Evolutionary conservation across 1,140 invertebrate genomes (phyloP).

Genomic region (Calliphora vicina): DNA sequence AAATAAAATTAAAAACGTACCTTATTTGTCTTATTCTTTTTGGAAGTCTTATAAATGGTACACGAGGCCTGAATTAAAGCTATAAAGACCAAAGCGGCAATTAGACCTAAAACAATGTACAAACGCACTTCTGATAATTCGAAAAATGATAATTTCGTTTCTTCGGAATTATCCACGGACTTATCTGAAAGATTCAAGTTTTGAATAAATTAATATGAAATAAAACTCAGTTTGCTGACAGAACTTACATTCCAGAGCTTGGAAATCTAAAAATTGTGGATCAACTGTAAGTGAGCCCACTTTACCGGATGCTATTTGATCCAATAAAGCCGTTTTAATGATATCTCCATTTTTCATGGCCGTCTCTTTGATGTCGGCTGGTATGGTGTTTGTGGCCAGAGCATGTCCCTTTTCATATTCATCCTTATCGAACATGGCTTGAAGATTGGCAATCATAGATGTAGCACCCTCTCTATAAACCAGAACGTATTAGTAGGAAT

Average conservation of each 20-base stretch:
- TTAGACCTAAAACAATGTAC: conserved; percentile 83
- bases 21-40: conserved; percentile 71
- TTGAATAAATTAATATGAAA: not conserved
- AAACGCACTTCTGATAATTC: conserved; percentile 74
- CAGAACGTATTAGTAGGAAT: not conserved
- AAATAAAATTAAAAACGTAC: conserved; percentile 46
- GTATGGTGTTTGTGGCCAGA: conserved; percentile 62
- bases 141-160: conserved; percentile 65
- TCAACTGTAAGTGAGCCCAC: conserved; percentile 82
- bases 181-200: conserved; percentile 46
- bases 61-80: conserved; percentile 84
- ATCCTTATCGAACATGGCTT: conserved; percentile 73
- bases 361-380: conserved; percentile 55
- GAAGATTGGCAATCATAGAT: conserved; percentile 72
- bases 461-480: conserved; percentile 64
- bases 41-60: conserved; percentile 78
- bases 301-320: conserved; percentile 74
- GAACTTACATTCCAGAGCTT: conserved; percentile 69
- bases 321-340: conserved; percentile 70
- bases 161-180: conserved; percentile 51
- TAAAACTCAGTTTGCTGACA: not conserved
- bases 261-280: conserved; percentile 76
- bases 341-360: conserved; percentile 62
- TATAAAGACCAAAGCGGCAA: conserved; percentile 79
- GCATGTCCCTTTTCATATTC: conserved; percentile 67